These are phyloP conservation scores for Xenentodon cancila DNA, from an alignment of 2,797 vertebrate genomes.

Conservation along the genomic window DNA sequence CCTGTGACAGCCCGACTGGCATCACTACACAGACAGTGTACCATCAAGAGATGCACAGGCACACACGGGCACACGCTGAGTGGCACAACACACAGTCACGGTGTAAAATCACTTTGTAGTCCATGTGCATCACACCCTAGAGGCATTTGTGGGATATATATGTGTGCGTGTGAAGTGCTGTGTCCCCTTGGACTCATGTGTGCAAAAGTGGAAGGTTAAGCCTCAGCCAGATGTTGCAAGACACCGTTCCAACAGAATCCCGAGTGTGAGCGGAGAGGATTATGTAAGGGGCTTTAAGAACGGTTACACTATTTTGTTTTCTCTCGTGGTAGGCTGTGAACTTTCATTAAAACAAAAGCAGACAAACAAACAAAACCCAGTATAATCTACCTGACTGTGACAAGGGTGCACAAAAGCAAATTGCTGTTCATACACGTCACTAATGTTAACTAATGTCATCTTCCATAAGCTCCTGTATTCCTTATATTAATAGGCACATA, in stretches of 20 bases:
- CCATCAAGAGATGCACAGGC: constrained; percentile 65
- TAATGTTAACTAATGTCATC: too few species aligned
- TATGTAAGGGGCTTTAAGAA: constrained; percentile 63
- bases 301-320: constrained; percentile 41
- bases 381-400: constrained; percentile 3
- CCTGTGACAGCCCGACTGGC: constrained; percentile 78
- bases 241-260: constrained; percentile 63
- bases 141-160: constrained; percentile 38
- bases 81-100: constrained; percentile 71
- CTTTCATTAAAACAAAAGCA: constrained; percentile 35
- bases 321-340: constrained; percentile 43
- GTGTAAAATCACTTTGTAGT: constrained; percentile 82
- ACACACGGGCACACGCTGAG: constrained; percentile 46
- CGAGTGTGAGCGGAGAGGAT: constrained; percentile 58
- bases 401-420: neutral
- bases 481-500: too few species aligned
- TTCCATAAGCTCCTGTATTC: too few species aligned
- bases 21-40: constrained; percentile 75
- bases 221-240: constrained; percentile 75
- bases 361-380: constrained; percentile 27
- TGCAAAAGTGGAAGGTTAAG: constrained; percentile 71
- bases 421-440: neutral
- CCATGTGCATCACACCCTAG: constrained; percentile 55
- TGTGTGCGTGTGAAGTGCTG: constrained; percentile 28
- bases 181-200: constrained; percentile 55